phyloP scores from a whole-genome alignment of 2,888 invertebrate genomes.

The Ochropleura plecta region DNA sequence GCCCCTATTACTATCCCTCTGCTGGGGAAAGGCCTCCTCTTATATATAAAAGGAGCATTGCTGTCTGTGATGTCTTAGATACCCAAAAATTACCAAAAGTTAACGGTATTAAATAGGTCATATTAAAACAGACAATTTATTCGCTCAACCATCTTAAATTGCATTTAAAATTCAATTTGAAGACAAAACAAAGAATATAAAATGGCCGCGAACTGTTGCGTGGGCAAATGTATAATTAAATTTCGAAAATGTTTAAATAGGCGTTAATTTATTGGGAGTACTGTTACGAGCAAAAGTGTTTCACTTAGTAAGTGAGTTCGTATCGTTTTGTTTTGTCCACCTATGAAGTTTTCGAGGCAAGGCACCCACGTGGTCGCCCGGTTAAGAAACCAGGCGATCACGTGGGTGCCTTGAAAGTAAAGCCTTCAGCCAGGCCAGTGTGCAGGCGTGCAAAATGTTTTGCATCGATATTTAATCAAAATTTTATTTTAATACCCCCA shows the following conservation, averaged over 20 bases:
- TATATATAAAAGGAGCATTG: no score
- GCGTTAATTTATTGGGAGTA: conserved; percentile 46
- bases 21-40: no score
- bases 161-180: conserved; percentile 59
- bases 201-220: conserved; percentile 50
- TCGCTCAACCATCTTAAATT: conserved; percentile 49
- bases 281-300: conserved; percentile 31
- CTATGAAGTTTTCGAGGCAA: no score
- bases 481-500: no score
- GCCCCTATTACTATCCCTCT: no score
- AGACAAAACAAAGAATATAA: conserved; percentile 51
- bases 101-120: conserved; percentile 6
- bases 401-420: no score
- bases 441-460: conserved; percentile 10
- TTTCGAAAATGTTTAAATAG: conserved; percentile 60
- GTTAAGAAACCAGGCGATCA: no score
- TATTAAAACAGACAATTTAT: conserved; percentile 32
- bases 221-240: conserved; percentile 61
- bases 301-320: conserved; percentile 12
- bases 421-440: no score
- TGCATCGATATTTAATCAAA: no score
- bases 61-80: no score
- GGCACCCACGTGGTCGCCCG: no score
- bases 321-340: no score
- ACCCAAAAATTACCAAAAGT: background rate